Conservation (phyloP, 1,140 invertebrate species). For the Heliconius hewitsoni region DNA sequence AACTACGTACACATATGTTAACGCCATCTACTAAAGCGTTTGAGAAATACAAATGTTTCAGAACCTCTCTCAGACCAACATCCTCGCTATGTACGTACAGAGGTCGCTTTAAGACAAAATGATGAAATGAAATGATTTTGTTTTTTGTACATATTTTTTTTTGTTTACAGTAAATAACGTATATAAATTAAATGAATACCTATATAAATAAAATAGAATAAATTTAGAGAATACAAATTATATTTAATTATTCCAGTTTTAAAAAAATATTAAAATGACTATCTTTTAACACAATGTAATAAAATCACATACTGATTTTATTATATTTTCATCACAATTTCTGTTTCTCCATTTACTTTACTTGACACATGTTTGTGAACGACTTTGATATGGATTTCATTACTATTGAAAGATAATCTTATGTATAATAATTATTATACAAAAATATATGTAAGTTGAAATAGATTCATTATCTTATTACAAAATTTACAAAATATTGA, state of each 20-base stretch:
- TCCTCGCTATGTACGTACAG: not conserved
- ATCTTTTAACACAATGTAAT: not conserved
- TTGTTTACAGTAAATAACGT: no score
- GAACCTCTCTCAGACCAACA: not conserved
- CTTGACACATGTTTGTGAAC: not conserved
- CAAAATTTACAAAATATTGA: no score
- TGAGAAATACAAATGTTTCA: not conserved
- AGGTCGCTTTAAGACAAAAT: not conserved
- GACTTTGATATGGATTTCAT: not conserved
- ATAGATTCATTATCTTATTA: no score
- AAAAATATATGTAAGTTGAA: no score
- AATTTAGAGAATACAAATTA: no score
- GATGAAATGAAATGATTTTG: no score
- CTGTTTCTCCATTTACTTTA: not conserved
- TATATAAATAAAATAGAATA: not conserved
- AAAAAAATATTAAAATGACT: no score
- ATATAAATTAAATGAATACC: no score
- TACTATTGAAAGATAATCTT: not conserved
- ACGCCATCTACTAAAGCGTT: not conserved
- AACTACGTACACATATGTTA: not conserved
- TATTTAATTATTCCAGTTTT: no score
- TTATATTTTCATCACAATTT: not conserved
- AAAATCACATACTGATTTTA: not conserved
- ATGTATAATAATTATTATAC: no score
- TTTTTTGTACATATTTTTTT: no score